Evolutionary conservation across 2,888 invertebrate genomes (phyloP), one percentile per base, ranked within the genome.

Genomic region (Volucella inflata): DNA sequence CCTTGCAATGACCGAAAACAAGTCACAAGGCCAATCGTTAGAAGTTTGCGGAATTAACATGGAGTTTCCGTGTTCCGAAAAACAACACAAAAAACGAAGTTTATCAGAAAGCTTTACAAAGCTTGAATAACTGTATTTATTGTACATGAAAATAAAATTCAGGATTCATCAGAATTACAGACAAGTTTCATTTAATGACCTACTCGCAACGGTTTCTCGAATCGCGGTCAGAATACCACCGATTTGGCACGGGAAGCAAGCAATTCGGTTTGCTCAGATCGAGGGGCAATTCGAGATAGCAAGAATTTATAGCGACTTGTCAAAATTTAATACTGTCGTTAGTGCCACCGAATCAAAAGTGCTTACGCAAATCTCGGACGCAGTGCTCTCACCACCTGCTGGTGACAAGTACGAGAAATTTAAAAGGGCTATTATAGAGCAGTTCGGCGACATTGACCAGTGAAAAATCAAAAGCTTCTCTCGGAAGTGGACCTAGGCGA

Each of bases 251-350:
- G 82, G 87, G 0, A 87, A 88, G 6, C 88, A 89, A 0, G 89
- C 88, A 16, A 59, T 90, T 46, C 90, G 89, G 89, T 89, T 90
- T 48, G 88, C 89, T 0, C 87, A 89, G 38, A 55, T 89, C 3
- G 89, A 90, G 42, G 87, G 88, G 0, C 88, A 88, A 57, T 90
- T 90, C 68, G 62, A 50, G 0, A 64, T 87, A 2, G 70, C 87
- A 0, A 77, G 87, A 2, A 88, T 90, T 6, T 85, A 62, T 0
- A 30, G 65, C 0, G 89, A 90, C 36, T 9, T 17, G 0, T 87
- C 88, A 0, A 90, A 88, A 53, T 89, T 88, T 48, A 74, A 88
- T 1, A 87, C 87, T 21, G 87, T 89, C 0, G 82, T 88, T 0
- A 87, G 88, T 1, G 81, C 79, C 12, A 68, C 88, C 1, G 88